Evolutionary conservation across 2,797 vertebrate genomes (phyloP), one percentile per base, ranked within the genome.

Genomic region (Amniataba percoides): DNA sequence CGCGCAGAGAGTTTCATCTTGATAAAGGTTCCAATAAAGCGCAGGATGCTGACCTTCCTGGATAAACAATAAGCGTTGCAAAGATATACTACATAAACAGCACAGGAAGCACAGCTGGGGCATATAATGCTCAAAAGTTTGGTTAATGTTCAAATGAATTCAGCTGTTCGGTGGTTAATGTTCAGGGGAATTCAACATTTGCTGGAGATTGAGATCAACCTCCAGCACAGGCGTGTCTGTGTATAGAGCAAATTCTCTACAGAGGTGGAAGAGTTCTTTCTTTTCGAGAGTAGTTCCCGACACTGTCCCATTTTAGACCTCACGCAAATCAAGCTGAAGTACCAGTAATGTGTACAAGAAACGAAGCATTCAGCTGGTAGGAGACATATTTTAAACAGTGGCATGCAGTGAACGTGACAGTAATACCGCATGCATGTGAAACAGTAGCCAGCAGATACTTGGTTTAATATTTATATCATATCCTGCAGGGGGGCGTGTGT

Each of bases 111-210:
- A 62, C 75, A 90, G 78, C 82, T 76, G 81, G 78, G 71, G 74
- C 48, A 68, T 51, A 85, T 77, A 87, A 82, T 60, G 71, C 81
- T 87, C 73, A 72, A 72, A 88, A 78, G 74, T 81, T 74, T 88
- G 85, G 93, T 94, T 94, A 94, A 94, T 92, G 92, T 94, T 94
- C 90, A 88, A 80, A 90, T 91, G 85, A 86, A 87, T 89, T 92
- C 88, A 88, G 85, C 89, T 84, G 82, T 77, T 75, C 80, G 49
- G 73, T 89, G 89, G 92, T 93, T 94, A 94, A 94, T 94, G 91
- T 94, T 94, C 91, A 88, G 82, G 85, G 86, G 87, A 93, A 92
- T 89, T 89, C 88, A 87, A 82, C 88, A 84, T 89, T 91, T 89
- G 81, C 78, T 86, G 68, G 83, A 90, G 89, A 91, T 85, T 82